phyloP scores from a whole-genome alignment of 1,140 invertebrate genomes.

The Eubasilissa regina region DNA sequence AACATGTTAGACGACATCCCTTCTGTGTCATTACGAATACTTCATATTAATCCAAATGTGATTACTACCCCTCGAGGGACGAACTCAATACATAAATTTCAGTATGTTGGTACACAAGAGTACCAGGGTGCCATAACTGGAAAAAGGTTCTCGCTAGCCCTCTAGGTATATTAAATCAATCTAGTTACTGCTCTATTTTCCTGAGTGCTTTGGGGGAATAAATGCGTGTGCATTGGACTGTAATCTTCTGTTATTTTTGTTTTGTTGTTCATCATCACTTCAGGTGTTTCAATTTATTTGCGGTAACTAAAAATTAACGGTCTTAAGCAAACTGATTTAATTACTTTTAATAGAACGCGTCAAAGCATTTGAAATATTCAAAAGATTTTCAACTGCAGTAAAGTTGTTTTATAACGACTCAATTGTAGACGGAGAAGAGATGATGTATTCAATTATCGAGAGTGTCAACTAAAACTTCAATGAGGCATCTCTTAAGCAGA shows the following conservation, averaged over 20 bases:
- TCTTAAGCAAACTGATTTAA: no score
- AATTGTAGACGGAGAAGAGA: no score
- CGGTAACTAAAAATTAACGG: no score
- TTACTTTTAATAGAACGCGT: no score
- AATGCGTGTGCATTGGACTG: constrained; percentile 3
- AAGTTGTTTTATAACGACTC: no score
- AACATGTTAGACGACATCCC: constrained; percentile 12
- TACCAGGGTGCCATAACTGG: constrained; percentile 12
- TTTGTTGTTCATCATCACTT: no score
- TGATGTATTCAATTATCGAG: no score
- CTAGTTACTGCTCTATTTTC: constrained; percentile 35
- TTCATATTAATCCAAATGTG: constrained; percentile 57
- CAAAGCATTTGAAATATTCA: no score
- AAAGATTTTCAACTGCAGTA: no score
- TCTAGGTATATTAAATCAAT: constrained; percentile 32
- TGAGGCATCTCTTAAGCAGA: background rate
- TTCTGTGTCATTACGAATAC: constrained; percentile 30
- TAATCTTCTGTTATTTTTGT: background rate
- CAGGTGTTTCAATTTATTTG: no score
- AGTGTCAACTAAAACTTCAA: background rate
- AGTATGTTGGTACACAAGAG: background rate
- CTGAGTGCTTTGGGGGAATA: constrained; percentile 32
- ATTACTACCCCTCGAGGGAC: constrained; percentile 41
- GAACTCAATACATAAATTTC: background rate
- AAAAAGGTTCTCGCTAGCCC: constrained; percentile 8